Evolutionary conservation across 1,140 invertebrate species (phyloP).

Genomic region (Trichoplusia ni): DNA sequence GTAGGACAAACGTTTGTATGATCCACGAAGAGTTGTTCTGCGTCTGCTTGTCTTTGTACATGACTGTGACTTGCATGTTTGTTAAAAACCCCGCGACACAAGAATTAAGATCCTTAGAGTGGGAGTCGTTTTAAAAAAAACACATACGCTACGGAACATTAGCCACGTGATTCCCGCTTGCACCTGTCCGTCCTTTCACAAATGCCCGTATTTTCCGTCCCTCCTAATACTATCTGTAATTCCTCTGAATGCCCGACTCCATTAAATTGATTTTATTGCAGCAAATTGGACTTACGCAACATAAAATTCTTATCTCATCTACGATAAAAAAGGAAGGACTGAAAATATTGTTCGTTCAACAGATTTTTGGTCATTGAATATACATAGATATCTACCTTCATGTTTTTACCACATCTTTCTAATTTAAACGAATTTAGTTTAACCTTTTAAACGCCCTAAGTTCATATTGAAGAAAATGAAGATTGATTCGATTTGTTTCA

Average conservation of each 20-base stretch:
- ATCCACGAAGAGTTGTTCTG: too few species aligned
- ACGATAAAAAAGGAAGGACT: slow-evolving; percentile 1
- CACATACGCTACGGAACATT: too few species aligned
- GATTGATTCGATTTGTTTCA: slow-evolving; percentile 2
- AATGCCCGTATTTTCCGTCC: background rate
- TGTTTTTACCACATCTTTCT: background rate
- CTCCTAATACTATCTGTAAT: too few species aligned
- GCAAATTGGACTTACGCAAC: background rate
- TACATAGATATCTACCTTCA: too few species aligned
- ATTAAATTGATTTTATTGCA: slow-evolving; percentile 10
- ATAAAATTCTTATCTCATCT: slow-evolving; percentile 10
- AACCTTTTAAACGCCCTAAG: slow-evolving; percentile 2
- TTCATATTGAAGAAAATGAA: background rate
- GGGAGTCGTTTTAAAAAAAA: too few species aligned
- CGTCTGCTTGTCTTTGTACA: too few species aligned
- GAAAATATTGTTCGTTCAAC: background rate
- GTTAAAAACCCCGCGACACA: too few species aligned
- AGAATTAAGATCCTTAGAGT: too few species aligned
- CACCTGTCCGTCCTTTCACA: too few species aligned
- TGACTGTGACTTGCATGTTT: too few species aligned
- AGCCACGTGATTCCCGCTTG: too few species aligned
- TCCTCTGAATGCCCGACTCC: background rate
- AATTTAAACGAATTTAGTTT: background rate
- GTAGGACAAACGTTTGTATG: too few species aligned
- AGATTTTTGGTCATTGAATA: slow-evolving; percentile 5